These are phyloP conservation scores for Semotilus atromaculatus DNA, from an alignment of 2,797 vertebrate species.

Conservation along the genomic window DNA sequence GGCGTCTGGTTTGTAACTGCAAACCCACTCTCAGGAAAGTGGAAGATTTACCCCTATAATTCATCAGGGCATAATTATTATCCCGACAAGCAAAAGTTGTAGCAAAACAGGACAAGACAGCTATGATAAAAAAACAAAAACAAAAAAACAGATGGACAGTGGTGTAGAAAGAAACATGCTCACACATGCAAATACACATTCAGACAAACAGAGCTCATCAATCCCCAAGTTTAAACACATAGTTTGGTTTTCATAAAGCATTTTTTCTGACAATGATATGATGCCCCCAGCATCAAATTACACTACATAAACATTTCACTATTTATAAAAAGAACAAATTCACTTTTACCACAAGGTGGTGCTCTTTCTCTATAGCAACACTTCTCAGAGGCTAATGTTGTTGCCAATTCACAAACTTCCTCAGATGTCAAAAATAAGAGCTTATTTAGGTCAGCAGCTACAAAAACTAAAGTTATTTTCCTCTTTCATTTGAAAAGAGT, in stretches of 20 bases:
- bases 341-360: conserved; percentile 42
- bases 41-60: not conserved
- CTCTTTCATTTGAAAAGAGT: not conserved
- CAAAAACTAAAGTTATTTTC: conserved; percentile 41
- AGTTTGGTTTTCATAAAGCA: not conserved
- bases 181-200: not conserved
- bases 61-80: conserved; percentile 32
- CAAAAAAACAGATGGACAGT: conserved; percentile 11
- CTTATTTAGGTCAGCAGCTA: conserved; percentile 35
- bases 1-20: conserved; percentile 20
- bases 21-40: not conserved
- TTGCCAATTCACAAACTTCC: conserved; percentile 2
- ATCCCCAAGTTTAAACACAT: not conserved
- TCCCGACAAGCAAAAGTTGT: not conserved
- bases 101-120: conserved; percentile 24
- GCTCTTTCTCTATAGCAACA: conserved; percentile 31
- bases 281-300: not conserved
- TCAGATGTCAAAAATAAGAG: conserved; percentile 30
- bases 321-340: not conserved
- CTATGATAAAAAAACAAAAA: not conserved
- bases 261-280: not conserved
- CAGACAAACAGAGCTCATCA: not conserved
- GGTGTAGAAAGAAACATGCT: not conserved
- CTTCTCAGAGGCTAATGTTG: not conserved
- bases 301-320: not conserved